These are phyloP conservation scores for Quadroppia sp. DNA, from an alignment of 2,888 invertebrate genomes.

Conservation along the genomic window DNA sequence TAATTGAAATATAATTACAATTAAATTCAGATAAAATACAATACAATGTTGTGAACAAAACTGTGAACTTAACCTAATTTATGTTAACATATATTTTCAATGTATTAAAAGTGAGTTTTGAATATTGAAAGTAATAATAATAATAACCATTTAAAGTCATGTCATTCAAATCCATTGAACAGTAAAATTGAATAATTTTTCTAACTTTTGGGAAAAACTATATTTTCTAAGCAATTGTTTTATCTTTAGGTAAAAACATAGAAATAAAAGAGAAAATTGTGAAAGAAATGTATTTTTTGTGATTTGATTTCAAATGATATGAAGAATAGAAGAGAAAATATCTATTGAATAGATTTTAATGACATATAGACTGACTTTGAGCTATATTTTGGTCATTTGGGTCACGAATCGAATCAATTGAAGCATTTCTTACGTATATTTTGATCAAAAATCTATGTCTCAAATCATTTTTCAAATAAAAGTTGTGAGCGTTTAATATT, in stretches of 20 bases:
- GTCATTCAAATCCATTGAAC: not conserved
- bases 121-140: not conserved
- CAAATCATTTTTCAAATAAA: too few relatives aligned
- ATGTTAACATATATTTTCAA: not conserved
- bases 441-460: too few relatives aligned
- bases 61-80: constrained; percentile 1
- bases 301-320: not conserved
- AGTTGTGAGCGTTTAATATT: too few relatives aligned
- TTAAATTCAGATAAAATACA: too few relatives aligned
- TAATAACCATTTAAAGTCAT: constrained; percentile 10
- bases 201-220: not conserved
- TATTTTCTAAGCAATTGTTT: constrained; percentile 5
- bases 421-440: too few relatives aligned
- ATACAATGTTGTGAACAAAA: too few relatives aligned
- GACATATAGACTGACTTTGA: constrained; percentile 3
- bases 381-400: constrained; percentile 23
- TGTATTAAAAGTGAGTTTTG: not conserved
- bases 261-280: not conserved
- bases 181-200: not conserved
- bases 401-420: constrained; percentile 20
- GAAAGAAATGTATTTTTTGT: not conserved
- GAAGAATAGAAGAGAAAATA: too few relatives aligned
- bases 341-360: not conserved
- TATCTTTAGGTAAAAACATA: not conserved
- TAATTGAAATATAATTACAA: too few relatives aligned